phyloP scores from a whole-genome alignment of 2,797 vertebrate species.

The Spondyliosoma cantharus region DNA sequence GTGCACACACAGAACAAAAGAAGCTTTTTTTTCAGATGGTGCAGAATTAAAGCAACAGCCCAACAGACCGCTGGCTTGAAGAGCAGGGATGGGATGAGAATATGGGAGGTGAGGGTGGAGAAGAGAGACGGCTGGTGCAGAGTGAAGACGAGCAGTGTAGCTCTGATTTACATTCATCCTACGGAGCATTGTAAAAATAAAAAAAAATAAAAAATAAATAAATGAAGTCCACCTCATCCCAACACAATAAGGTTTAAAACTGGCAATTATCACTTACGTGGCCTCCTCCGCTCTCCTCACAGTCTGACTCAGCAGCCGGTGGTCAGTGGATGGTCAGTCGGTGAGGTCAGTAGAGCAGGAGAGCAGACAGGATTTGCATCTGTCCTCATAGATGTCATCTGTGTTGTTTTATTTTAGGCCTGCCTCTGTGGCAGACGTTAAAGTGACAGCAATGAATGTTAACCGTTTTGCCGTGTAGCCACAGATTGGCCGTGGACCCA shows the following conservation, averaged over 20 bases:
- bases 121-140: not conserved
- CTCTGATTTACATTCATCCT: not conserved
- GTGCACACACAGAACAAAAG: not conserved
- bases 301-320: slow-evolving; percentile 68
- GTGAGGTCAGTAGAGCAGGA: slow-evolving; percentile 76
- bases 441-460: slow-evolving; percentile 51
- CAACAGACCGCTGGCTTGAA: not conserved
- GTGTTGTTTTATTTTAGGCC: slow-evolving; percentile 73
- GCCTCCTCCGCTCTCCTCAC: slow-evolving; percentile 18
- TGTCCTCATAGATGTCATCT: slow-evolving; percentile 59
- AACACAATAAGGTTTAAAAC: slow-evolving; percentile 17
- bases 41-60: no score
- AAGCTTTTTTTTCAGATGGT: no score
- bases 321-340: slow-evolving; percentile 74
- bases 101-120: not conserved
- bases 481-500: slow-evolving; percentile 54
- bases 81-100: not conserved
- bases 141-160: not conserved
- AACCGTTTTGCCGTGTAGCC: slow-evolving; percentile 41
- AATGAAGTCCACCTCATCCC: not conserved
- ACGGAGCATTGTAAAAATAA: not conserved
- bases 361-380: slow-evolving; percentile 67
- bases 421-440: slow-evolving; percentile 62
- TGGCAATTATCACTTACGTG: slow-evolving; percentile 19
- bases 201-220: not conserved